phyloP scores from a whole-genome alignment of 2,113 vertebrate genomes.

The Gavialis gangeticus region DNA sequence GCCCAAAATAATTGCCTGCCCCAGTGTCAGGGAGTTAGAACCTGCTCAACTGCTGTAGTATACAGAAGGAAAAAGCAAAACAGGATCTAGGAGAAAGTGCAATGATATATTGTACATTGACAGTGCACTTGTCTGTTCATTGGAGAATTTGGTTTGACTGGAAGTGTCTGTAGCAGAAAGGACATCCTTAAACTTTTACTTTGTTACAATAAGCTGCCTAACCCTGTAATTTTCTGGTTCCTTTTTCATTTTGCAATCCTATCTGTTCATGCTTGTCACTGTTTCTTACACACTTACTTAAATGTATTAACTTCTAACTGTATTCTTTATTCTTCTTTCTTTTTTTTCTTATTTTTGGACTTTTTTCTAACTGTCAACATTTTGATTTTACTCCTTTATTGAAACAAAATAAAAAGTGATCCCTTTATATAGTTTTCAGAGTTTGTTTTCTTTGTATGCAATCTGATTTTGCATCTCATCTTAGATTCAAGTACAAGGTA shows the following conservation, averaged over 20 bases:
- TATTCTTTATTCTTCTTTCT: too few relatives aligned
- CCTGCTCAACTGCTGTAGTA: neutral
- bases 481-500: too few relatives aligned
- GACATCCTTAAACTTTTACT: too few relatives aligned
- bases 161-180: conserved; percentile 23
- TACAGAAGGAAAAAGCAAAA: neutral
- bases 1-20: too few relatives aligned
- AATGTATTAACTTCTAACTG: neutral
- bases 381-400: neutral
- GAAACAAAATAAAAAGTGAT: neutral
- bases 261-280: neutral
- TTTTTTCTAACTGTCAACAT: conserved; percentile 25
- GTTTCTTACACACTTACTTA: conserved; percentile 18
- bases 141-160: conserved; percentile 16
- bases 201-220: neutral
- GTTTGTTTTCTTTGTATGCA: neutral
- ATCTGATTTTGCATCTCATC: neutral
- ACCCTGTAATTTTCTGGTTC: conserved; percentile 11
- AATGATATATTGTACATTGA: accelerated
- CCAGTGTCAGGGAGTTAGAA: conserved; percentile 27
- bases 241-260: neutral
- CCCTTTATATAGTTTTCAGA: neutral
- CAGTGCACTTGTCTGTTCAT: accelerated
- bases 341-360: too few relatives aligned
- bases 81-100: accelerated